Percentiles rank a stretch among this genome's conserved stretches.
Conservation (phyloP, 2,888 invertebrate species). For the Caenorhabditis zanzibari region DNA sequence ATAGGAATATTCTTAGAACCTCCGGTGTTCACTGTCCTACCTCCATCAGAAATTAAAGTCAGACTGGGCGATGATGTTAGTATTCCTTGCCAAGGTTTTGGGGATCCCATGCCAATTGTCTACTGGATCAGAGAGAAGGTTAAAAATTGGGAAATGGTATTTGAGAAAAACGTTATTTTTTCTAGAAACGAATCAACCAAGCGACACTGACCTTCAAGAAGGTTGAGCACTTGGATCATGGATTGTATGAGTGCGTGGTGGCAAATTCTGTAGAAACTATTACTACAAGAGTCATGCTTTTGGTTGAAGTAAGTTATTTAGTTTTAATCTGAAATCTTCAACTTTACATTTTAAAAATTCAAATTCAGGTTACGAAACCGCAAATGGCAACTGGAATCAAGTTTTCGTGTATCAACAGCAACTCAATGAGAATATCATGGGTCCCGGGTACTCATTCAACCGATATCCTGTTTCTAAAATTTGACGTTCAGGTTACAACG, state of each 20-base stretch:
- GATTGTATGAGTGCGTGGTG: slow-evolving; percentile 79
- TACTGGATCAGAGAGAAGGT: slow-evolving; percentile 80
- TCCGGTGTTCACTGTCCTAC: slow-evolving; percentile 73
- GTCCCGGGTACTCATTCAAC: slow-evolving; percentile 52
- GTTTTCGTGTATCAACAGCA: slow-evolving; percentile 70
- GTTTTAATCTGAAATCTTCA: too few relatives aligned
- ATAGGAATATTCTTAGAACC: slow-evolving; percentile 67
- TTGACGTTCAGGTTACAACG: slow-evolving; percentile 69
- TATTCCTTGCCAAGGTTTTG: slow-evolving; percentile 79
- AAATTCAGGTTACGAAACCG: slow-evolving; percentile 76
- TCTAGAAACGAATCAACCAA: slow-evolving; percentile 75
- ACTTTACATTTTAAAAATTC: too few relatives aligned
- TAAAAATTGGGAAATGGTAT: too few relatives aligned
- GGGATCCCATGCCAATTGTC: slow-evolving; percentile 80
- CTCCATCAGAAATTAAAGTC: slow-evolving; percentile 75
- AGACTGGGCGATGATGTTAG: slow-evolving; percentile 72
- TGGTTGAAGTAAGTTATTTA: slow-evolving; percentile 72
- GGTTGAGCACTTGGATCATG: slow-evolving; percentile 76
- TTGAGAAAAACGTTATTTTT: not conserved
- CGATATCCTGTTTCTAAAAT: not conserved
- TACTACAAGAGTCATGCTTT: slow-evolving; percentile 65
- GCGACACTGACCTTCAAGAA: slow-evolving; percentile 67
- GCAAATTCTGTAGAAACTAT: slow-evolving; percentile 77
- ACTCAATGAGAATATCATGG: slow-evolving; percentile 70
- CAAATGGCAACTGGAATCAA: slow-evolving; percentile 69